phyloP scores from a whole-genome alignment of 2,797 vertebrate genomes.

The Calcarius lapponicus region DNA sequence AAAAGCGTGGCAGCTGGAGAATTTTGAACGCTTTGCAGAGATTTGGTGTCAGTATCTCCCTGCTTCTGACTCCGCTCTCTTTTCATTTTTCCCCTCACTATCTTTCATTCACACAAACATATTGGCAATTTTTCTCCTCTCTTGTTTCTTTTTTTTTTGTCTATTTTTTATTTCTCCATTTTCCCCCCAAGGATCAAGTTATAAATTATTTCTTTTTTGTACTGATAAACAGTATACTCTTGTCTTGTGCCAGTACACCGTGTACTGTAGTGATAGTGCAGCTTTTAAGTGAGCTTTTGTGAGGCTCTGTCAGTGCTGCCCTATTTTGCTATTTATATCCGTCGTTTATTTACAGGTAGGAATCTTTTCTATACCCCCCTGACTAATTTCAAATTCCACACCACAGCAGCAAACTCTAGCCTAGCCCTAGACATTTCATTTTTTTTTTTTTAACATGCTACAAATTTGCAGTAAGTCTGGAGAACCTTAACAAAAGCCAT shows the following conservation, averaged over 20 bases:
- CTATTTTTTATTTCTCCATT: slow-evolving; percentile 67
- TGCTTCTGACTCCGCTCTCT: slow-evolving; percentile 74
- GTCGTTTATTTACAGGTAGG: slow-evolving; percentile 56
- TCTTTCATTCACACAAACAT: slow-evolving; percentile 77
- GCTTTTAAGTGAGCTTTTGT: slow-evolving; percentile 57
- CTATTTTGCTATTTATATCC: slow-evolving; percentile 46
- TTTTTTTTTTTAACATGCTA: not conserved
- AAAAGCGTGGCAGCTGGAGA: slow-evolving; percentile 99
- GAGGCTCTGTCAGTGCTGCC: not conserved
- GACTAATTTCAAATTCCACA: slow-evolving; percentile 21
- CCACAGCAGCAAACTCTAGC: not conserved
- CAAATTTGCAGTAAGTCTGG: slow-evolving; percentile 27
- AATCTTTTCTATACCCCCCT: not conserved
- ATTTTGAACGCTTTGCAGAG: slow-evolving; percentile 93
- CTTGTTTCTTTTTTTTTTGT: slow-evolving; percentile 69
- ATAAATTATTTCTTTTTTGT: slow-evolving; percentile 72
- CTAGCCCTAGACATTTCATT: slow-evolving; percentile 1
- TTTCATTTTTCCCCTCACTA: slow-evolving; percentile 77
- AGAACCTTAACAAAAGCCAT: slow-evolving; percentile 63
- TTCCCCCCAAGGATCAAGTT: slow-evolving; percentile 71
- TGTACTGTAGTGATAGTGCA: slow-evolving; percentile 44
- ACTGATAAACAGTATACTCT: slow-evolving; percentile 64
- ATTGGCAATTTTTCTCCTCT: slow-evolving; percentile 70
- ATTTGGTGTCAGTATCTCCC: slow-evolving; percentile 82
- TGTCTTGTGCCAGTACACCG: slow-evolving; percentile 54